phyloP scores from a whole-genome alignment of 2,797 vertebrate genomes.

The Rhadinocentrus ornatus region DNA sequence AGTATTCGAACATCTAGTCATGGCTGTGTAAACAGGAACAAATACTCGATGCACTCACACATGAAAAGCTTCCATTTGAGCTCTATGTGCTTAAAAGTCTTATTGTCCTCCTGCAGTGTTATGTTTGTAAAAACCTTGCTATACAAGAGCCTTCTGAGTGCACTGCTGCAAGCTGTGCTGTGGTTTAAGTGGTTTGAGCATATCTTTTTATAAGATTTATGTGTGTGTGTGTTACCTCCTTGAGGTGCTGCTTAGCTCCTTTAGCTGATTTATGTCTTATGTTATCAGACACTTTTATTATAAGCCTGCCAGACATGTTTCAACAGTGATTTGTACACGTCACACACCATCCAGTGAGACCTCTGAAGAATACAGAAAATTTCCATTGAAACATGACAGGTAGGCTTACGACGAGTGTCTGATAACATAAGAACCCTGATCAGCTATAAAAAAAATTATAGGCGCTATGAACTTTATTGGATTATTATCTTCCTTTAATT shows the following conservation, averaged over 20 bases:
- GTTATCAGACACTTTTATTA: too few species aligned
- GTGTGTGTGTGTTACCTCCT: constrained; percentile 37
- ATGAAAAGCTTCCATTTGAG: constrained; percentile 31
- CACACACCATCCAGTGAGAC: too few species aligned
- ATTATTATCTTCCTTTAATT: not conserved
- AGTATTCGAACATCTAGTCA: not conserved
- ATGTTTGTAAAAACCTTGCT: constrained; percentile 30
- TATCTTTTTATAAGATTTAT: not conserved
- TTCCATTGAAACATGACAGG: too few species aligned
- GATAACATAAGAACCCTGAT: too few species aligned
- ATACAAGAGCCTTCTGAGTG: constrained; percentile 20
- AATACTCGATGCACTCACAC: constrained; percentile 23
- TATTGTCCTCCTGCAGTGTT: constrained; percentile 47
- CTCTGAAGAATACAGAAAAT: too few species aligned
- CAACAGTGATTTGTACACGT: too few species aligned
- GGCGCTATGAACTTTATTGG: too few species aligned
- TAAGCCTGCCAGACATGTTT: too few species aligned
- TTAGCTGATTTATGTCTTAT: too few species aligned
- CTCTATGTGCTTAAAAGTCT: constrained; percentile 27
- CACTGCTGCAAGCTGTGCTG: constrained; percentile 43
- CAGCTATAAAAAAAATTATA: too few species aligned
- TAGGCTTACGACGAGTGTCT: too few species aligned
- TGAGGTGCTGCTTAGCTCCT: constrained; percentile 9
- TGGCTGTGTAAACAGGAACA: constrained; percentile 15
- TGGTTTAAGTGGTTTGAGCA: constrained; percentile 23